These are phyloP conservation scores for Lithobates pipiens DNA, from an alignment of 2,797 vertebrate species.

Conservation along the genomic window DNA sequence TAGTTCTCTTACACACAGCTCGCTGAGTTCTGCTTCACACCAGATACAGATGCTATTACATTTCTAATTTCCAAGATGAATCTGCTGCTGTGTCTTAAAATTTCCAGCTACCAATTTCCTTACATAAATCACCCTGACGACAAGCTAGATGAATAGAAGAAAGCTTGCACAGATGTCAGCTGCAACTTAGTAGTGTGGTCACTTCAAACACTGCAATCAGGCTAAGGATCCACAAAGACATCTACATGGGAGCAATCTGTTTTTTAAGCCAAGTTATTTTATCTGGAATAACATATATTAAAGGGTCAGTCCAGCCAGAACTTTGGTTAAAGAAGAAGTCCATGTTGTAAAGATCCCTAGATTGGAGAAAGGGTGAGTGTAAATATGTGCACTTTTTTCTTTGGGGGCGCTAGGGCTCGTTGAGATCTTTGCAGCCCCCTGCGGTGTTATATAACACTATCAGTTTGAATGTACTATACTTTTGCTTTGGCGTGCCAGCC, in stretches of 20 bases:
- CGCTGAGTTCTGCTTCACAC: not conserved
- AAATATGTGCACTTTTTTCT: too few relatives aligned
- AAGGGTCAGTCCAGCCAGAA: not conserved
- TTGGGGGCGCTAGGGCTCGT: too few relatives aligned
- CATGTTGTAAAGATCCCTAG: too few relatives aligned
- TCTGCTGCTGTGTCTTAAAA: constrained; percentile 39
- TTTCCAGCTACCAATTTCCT: not conserved
- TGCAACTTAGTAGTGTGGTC: not conserved
- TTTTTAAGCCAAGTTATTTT: not conserved
- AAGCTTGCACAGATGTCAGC: not conserved
- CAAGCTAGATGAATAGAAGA: constrained; percentile 13
- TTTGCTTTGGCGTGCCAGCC: too few relatives aligned
- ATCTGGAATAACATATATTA: not conserved
- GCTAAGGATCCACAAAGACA: not conserved
- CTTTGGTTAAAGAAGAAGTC: too few relatives aligned
- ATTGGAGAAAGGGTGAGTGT: too few relatives aligned
- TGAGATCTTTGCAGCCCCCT: too few relatives aligned
- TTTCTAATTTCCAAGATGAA: constrained; percentile 12
- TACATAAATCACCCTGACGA: constrained; percentile 11
- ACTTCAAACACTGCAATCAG: not conserved
- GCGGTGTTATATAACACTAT: too few relatives aligned
- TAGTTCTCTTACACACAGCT: not conserved
- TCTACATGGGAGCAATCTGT: too few relatives aligned
- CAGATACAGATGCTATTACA: not conserved
- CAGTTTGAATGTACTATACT: too few relatives aligned